phyloP scores from a whole-genome alignment of 2,113 vertebrate genomes.

The Calidris pygmaea region DNA sequence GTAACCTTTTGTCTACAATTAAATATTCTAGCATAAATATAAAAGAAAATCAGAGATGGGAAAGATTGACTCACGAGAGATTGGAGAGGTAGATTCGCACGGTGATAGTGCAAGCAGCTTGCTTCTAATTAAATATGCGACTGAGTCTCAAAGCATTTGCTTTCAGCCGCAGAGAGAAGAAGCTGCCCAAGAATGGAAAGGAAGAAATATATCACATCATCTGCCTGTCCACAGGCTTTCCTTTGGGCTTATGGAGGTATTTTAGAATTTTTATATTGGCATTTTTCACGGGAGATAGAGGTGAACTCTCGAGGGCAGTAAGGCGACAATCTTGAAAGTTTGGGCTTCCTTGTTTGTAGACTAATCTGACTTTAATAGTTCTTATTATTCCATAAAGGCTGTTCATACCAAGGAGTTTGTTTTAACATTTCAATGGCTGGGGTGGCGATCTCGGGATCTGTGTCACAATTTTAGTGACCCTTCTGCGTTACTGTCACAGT shows the following conservation, averaged over 20 bases:
- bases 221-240: slow-evolving; percentile 95
- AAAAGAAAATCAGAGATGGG: slow-evolving; percentile 99
- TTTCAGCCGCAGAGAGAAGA: slow-evolving; percentile 97
- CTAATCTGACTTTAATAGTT: slow-evolving; percentile 71
- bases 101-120: slow-evolving; percentile 99
- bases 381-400: slow-evolving; percentile 63
- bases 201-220: slow-evolving; percentile 98
- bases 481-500: slow-evolving; percentile 43
- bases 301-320: slow-evolving; percentile 82
- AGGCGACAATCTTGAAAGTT: slow-evolving; percentile 80
- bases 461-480: slow-evolving; percentile 47
- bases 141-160: slow-evolving; percentile 98
- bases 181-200: slow-evolving; percentile 93
- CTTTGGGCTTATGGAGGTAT: slow-evolving; percentile 99
- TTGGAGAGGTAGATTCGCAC: slow-evolving; percentile 99
- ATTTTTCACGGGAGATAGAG: slow-evolving; percentile 81
- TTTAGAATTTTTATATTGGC: slow-evolving; percentile 89
- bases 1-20: slow-evolving; percentile 99
- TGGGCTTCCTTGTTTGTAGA: slow-evolving; percentile 75
- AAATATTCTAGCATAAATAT: slow-evolving; percentile 99
- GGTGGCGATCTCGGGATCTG: slow-evolving; percentile 33
- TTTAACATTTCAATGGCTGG: slow-evolving; percentile 49
- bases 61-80: slow-evolving; percentile 99
- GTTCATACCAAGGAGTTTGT: slow-evolving; percentile 46
- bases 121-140: slow-evolving; percentile 99